Conservation (phyloP, 2,888 invertebrate genomes). For the Brachylomia viminalis region DNA sequence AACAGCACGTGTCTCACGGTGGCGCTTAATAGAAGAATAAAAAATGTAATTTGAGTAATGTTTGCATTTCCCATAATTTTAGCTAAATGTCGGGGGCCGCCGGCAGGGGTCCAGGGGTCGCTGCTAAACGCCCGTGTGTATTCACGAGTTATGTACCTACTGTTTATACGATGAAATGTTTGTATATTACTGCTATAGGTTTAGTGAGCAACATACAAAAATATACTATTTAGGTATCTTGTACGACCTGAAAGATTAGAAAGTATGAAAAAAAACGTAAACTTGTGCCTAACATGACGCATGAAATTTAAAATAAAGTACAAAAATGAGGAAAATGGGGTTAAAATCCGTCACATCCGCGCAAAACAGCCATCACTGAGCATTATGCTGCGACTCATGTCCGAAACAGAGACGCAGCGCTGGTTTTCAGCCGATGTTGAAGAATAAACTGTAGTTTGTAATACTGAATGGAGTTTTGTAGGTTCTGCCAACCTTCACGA, state of each 20-base stretch:
- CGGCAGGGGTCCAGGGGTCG: slow-evolving; percentile 60
- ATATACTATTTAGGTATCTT: too few species aligned
- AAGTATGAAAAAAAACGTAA: not conserved
- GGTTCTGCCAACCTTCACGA: not conserved
- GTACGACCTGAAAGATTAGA: not conserved
- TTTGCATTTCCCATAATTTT: slow-evolving; percentile 89
- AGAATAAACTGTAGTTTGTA: not conserved
- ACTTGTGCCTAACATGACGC: not conserved
- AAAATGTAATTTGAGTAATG: slow-evolving; percentile 85
- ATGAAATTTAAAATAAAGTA: too few species aligned
- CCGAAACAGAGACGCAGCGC: not conserved
- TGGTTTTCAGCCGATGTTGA: not conserved
- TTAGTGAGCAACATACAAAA: not conserved
- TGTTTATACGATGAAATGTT: not conserved
- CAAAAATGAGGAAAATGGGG: not conserved
- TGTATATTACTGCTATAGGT: slow-evolving; percentile 9
- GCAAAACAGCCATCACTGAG: not conserved
- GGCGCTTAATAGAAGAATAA: slow-evolving; percentile 77
- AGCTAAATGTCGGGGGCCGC: slow-evolving; percentile 79
- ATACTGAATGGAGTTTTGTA: not conserved
- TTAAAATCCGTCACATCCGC: not conserved
- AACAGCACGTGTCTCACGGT: slow-evolving; percentile 73
- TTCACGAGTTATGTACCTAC: slow-evolving; percentile 16
- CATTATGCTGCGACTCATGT: not conserved
- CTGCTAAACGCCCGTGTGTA: slow-evolving; percentile 1